Conservation (phyloP, 53 echinoderm and acorn worm genomes). For the Patiria pectinifera region DNA sequence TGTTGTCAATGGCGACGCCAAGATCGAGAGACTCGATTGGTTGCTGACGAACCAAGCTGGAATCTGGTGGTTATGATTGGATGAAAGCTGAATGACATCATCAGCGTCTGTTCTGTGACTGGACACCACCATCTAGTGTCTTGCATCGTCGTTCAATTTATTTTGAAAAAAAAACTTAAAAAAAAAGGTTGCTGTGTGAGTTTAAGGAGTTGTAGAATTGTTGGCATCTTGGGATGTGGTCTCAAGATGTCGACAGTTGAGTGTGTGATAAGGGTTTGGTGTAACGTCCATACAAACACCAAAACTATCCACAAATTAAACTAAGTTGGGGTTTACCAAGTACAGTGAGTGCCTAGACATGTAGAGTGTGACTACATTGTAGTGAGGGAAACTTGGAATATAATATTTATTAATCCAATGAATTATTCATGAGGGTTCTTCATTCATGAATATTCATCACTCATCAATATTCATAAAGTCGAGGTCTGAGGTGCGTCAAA, state of each 20-base stretch:
- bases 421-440: background rate
- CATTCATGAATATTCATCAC: no score
- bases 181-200: slow-evolving; percentile 50
- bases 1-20: slow-evolving; percentile 13
- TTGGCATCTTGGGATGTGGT: slow-evolving; percentile 16
- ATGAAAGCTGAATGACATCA: slow-evolving; percentile 3
- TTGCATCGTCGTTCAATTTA: background rate
- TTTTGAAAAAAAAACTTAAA: background rate
- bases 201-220: slow-evolving; percentile 1
- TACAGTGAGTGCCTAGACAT: background rate
- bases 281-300: background rate
- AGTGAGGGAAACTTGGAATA: background rate
- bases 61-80: slow-evolving; percentile 5
- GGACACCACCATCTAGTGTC: slow-evolving; percentile 24
- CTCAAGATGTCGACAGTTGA: background rate
- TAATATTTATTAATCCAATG: background rate
- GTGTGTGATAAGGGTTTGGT: slow-evolving; percentile 39
- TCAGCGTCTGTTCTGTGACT: slow-evolving; percentile 3
- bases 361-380: background rate
- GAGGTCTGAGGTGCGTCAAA: background rate
- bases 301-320: background rate
- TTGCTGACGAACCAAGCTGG: background rate
- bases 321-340: background rate
- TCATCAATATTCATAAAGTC: no score
- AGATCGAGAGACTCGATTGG: slow-evolving; percentile 22